Conservation (phyloP, 64 coral and sea anemone species). For the Montipora cactus region DNA sequence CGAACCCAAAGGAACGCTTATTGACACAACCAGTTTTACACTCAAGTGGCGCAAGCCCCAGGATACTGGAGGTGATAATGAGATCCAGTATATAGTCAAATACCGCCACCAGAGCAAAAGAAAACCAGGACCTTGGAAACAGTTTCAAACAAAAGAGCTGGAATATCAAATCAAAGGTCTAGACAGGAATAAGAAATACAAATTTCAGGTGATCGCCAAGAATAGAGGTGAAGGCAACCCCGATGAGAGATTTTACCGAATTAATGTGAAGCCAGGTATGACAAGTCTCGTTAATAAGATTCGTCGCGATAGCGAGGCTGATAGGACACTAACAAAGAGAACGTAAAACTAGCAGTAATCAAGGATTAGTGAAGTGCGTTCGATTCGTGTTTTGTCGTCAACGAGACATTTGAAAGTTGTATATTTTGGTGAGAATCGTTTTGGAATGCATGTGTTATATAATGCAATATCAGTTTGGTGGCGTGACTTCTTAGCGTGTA, state of each 20-base stretch:
- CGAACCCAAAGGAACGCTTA: background rate
- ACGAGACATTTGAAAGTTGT: too few species aligned
- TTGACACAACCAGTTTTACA: constrained; percentile 11
- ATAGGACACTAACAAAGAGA: too few species aligned
- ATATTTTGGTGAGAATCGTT: too few species aligned
- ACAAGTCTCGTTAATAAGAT: too few species aligned
- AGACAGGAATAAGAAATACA: background rate
- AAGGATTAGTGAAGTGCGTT: background rate
- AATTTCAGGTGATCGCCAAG: background rate
- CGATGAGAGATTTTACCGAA: background rate
- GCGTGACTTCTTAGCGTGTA: too few species aligned
- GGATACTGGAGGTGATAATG: constrained; percentile 27
- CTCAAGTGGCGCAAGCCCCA: constrained; percentile 55
- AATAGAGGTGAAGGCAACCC: background rate
- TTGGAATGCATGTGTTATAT: too few species aligned
- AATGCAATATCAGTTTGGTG: too few species aligned
- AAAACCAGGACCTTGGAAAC: background rate
- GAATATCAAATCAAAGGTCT: background rate
- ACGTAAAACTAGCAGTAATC: background rate
- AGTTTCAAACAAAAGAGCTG: background rate
- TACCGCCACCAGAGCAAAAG: background rate
- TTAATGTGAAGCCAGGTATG: too few species aligned
- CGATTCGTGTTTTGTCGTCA: too few species aligned
- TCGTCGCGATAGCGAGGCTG: too few species aligned
- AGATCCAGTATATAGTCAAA: constrained; percentile 25